Base-by-base conservation (phyloP, 2,113 vertebrate species). In the Nerophis lumbriciformis region DNA sequence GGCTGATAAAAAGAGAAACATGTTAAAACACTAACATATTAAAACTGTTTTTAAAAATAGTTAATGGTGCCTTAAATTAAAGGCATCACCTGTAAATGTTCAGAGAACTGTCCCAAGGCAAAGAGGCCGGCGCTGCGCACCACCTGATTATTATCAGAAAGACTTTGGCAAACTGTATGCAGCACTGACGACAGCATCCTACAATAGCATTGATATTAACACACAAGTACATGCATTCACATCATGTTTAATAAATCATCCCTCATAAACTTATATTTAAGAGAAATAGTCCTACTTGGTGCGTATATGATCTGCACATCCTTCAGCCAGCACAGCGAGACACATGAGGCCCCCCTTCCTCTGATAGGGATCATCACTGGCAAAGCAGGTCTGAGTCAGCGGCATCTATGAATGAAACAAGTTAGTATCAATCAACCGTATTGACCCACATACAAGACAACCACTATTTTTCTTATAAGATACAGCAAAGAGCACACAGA, bases 41-140 rank as follows among this genome's bases (percentile, higher is more conserved):
- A 5, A 6, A 19, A 44, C 11, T 2, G 8, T 8, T 35, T 21
- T 39, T 10, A 42, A 42, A 42, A 42, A 42, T 5, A 39, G 38
- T 42, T 42, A 28, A 38, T 62, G 37, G 16, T 6, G 6, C 13
- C 4, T 8, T 15, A 8, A 69, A 28, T 28, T 67, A 50, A 2
- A 47, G 2, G 8, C 35, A 1, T 77, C 21, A 94, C 94, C 92
- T 95, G 94, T 42, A 96, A 77, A 74, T 94, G 90, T 73, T 95
- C 93, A 1, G 94, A 94, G 77, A 95, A 96, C 80, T 95, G 93
- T 49, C 94, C 94, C 11, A 96, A 82, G 48, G 94, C 91, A 67
- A 94, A 95, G 1, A 96, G 90, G 0, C 85, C 90, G 0, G 93
- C 93, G 12, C 89, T 92, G 11, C 93, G 90, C 6, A 96, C 94